These are phyloP conservation scores for Drosophila anomalipes DNA, from an alignment of 2,888 invertebrate genomes.

Conservation along the genomic window DNA sequence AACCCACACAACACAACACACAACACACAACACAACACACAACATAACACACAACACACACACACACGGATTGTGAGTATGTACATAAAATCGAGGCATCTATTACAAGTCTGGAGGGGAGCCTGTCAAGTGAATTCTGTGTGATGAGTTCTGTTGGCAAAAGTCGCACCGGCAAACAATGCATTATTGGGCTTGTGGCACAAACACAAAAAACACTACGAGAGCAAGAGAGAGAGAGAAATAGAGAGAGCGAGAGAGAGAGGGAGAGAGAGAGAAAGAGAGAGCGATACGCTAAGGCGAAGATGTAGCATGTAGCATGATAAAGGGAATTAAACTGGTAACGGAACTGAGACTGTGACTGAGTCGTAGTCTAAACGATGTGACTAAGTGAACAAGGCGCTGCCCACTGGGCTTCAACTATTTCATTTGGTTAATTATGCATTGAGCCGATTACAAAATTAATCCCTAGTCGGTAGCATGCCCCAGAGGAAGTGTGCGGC, in stretches of 20 bases:
- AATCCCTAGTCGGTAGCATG: slow-evolving; percentile 60
- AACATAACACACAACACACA: slow-evolving; percentile 9
- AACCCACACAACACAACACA: slow-evolving; percentile 5
- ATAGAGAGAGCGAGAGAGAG: not conserved
- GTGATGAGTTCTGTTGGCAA: slow-evolving; percentile 28
- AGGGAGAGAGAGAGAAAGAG: no score
- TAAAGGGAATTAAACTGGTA: slow-evolving; percentile 1
- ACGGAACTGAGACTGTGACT: slow-evolving; percentile 2
- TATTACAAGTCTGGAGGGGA: slow-evolving; percentile 26
- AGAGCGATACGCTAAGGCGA: not conserved
- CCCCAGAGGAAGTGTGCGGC: slow-evolving; percentile 30
- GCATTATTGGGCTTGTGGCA: slow-evolving; percentile 23
- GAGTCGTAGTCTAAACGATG: not conserved
- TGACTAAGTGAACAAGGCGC: not conserved
- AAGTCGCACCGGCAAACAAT: slow-evolving; percentile 37
- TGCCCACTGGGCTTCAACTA: slow-evolving; percentile 1
- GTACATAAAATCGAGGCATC: slow-evolving; percentile 15
- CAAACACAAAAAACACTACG: slow-evolving; percentile 7
- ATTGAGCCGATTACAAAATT: slow-evolving; percentile 69
- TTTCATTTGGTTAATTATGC: slow-evolving; percentile 73
- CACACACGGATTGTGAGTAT: slow-evolving; percentile 11
- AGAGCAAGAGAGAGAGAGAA: not conserved
- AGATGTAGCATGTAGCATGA: not conserved
- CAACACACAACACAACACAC: slow-evolving; percentile 9
- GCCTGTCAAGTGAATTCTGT: slow-evolving; percentile 15